A percentile compares a stretch with the other conserved stretches of the same genome.
phyloP scores from a whole-genome alignment of 2,888 invertebrate species.

The Coenonympha arcania region DNA sequence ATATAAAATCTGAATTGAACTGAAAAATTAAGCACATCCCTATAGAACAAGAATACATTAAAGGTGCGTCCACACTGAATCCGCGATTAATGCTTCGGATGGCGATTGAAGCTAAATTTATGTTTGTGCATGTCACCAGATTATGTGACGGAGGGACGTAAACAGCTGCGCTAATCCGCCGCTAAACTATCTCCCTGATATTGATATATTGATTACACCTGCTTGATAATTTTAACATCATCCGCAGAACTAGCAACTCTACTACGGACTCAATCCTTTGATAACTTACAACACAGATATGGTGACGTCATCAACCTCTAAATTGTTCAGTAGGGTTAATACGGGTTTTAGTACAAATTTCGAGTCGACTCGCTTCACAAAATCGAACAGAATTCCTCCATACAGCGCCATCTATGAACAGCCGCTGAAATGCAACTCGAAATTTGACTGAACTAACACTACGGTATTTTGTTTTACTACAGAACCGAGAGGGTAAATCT shows the following conservation, averaged over 20 bases:
- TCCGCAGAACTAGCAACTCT: not conserved
- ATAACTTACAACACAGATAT: too few species aligned
- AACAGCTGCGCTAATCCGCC: slow-evolving; percentile 53
- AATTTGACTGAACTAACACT: too few species aligned
- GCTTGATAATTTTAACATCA: slow-evolving; percentile 15
- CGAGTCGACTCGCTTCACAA: too few species aligned
- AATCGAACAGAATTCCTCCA: too few species aligned
- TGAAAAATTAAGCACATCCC: slow-evolving; percentile 45
- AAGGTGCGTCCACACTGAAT: slow-evolving; percentile 63
- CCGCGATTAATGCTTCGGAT: slow-evolving; percentile 65
- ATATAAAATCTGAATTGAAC: not conserved
- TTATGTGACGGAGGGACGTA: slow-evolving; percentile 48
- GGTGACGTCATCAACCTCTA: too few species aligned
- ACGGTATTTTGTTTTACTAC: too few species aligned
- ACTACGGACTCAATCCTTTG: not conserved
- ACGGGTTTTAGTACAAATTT: too few species aligned
- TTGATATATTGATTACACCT: slow-evolving; percentile 29
- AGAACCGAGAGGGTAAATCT: too few species aligned
- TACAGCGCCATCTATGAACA: too few species aligned
- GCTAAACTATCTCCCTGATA: slow-evolving; percentile 24
- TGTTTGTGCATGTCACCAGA: slow-evolving; percentile 61
- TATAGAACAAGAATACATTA: slow-evolving; percentile 50
- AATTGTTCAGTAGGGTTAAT: too few species aligned
- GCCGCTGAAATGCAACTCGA: too few species aligned
- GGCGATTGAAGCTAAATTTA: slow-evolving; percentile 70